Evolutionary conservation across 2,797 vertebrate species (phyloP).

Genomic region (Picus viridis): DNA sequence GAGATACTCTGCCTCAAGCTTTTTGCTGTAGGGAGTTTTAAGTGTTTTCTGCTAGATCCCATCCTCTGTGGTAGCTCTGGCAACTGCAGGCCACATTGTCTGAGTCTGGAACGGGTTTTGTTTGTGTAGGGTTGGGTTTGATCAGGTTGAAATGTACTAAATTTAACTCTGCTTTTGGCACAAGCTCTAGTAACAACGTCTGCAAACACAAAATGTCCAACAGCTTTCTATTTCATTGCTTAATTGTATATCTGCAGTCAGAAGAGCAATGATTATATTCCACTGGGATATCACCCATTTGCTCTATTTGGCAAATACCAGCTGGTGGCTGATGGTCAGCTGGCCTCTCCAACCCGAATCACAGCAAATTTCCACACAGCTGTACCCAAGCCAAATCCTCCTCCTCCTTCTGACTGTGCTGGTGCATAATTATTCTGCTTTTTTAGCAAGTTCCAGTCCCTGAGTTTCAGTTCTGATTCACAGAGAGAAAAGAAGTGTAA

Average conservation of each 20-base stretch:
- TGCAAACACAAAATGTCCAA: not conserved
- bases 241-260: not conserved
- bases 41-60: not conserved
- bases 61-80: conserved; percentile 48
- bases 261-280: not conserved
- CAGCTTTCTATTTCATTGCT: not conserved
- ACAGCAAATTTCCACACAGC: not conserved
- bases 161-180: conserved; percentile 52
- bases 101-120: not conserved
- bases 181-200: not conserved
- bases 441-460: not conserved
- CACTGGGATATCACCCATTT: conserved; percentile 6
- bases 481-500: not conserved
- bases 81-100: not conserved
- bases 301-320: conserved; percentile 16
- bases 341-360: not conserved
- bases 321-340: not conserved
- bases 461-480: not conserved
- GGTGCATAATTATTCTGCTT: not conserved
- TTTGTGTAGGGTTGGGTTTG: conserved; percentile 22
- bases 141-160: conserved; percentile 40
- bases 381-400: not conserved
- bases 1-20: not conserved
- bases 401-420: not conserved
- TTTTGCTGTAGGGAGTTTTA: not conserved